Evolutionary conservation across 2,888 invertebrate species (phyloP), one percentile per base, ranked within the genome.

Genomic region (Melanostoma mellinum): DNA sequence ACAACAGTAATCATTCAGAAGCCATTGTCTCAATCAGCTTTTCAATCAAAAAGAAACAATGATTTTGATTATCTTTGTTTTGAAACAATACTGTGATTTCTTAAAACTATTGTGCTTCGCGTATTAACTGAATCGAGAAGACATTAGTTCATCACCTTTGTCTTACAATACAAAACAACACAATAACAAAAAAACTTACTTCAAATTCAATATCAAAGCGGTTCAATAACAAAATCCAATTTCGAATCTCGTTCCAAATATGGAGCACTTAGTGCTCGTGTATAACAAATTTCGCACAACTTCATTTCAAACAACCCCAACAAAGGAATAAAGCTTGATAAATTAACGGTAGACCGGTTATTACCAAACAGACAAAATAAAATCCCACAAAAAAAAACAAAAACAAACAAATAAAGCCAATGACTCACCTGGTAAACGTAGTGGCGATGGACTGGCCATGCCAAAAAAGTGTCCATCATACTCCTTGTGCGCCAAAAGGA

Each of bases 401-500:
- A 6, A 42, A 55, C 30, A 50, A 9, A 9, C 42, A 46, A 53
- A 48, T n/a, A 61, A 78, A 63, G 8, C 32, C 30, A 74, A 74
- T 84, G 84, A 87, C 88, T 90, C 86, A 91, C 91, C 91, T 88
- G 90, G 90, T 86, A 90, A 86, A 87, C 90, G 89, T 63, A 89
- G 87, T 74, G 91, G 91, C 82, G 91, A 89, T 86, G 91, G 91
- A 87, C 88, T 89, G 86, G 91, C 90, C 88, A 90, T 88, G 61
- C 87, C 86, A 74, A 86, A 87, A 76, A 86, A 85, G 50, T 76
- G 77, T 65, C 85, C 85, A 85, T 81, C 78, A 86, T 89, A 88
- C 87, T 89, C 88, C 86, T 88, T 88, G 88, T 90, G 89, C 78
- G 89, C 89, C 88, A 89, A 87, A 79, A 91, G 88, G 88, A 91